Percentiles rank a stretch among this genome's conserved stretches.
Conservation (phyloP, 2,888 invertebrate genomes). For the Heliconius charithonia region DNA sequence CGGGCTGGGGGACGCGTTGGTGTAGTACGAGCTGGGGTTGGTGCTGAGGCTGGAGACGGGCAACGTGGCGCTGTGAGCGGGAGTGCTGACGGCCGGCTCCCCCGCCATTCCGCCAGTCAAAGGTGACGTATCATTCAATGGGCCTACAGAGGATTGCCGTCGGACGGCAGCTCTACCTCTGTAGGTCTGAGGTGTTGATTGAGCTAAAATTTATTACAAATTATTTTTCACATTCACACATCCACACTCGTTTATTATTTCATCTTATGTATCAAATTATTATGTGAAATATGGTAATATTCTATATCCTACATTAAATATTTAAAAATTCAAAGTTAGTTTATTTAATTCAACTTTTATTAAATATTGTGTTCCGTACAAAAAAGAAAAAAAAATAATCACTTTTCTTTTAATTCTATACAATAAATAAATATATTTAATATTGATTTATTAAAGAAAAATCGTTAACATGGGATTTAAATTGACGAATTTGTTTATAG, state of each 20-base stretch:
- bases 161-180: slow-evolving; percentile 84
- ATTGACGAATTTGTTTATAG: slow-evolving; percentile 32
- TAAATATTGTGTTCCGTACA: neutral
- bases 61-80: slow-evolving; percentile 77
- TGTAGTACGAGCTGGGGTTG: slow-evolving; percentile 84
- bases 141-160: slow-evolving; percentile 85
- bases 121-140: slow-evolving; percentile 82
- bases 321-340: neutral
- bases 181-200: slow-evolving; percentile 85
- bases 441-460: slow-evolving; percentile 2
- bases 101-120: slow-evolving; percentile 71
- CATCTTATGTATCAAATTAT: neutral
- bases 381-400: too few relatives aligned
- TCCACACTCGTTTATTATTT: neutral
- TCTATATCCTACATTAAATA: neutral
- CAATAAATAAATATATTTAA: slow-evolving; percentile 26
- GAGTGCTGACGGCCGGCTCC: slow-evolving; percentile 75
- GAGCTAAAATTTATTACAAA: slow-evolving; percentile 76
- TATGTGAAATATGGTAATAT: neutral
- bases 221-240: slow-evolving; percentile 2
- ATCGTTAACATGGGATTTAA: slow-evolving; percentile 20
- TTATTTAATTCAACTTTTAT: neutral
- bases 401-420: slow-evolving; percentile 4
- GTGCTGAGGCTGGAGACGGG: slow-evolving; percentile 83
- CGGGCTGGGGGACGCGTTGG: slow-evolving; percentile 85